Percentiles rank a stretch among this genome's conserved stretches.
Evolutionary conservation across 2,113 vertebrate species (phyloP).

Genomic region (Sturnira hondurensis): DNA sequence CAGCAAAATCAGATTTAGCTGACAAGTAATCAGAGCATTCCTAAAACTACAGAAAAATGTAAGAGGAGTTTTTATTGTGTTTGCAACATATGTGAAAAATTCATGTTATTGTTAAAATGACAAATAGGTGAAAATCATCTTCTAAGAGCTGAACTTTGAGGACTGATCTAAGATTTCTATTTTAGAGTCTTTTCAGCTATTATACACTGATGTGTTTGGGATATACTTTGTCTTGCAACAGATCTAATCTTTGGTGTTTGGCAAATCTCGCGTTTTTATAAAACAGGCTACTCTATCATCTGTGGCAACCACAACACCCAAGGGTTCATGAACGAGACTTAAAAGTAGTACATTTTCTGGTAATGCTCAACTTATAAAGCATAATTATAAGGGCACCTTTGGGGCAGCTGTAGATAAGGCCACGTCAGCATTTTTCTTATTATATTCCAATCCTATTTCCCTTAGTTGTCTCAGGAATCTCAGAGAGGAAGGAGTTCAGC

Average conservation of each 20-base stretch:
- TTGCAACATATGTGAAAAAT: slow-evolving; percentile 33
- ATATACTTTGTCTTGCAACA: slow-evolving; percentile 69
- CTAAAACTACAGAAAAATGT: slow-evolving; percentile 8
- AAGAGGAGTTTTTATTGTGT: slow-evolving; percentile 58
- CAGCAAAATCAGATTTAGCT: slow-evolving; percentile 62
- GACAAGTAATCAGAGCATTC: slow-evolving; percentile 48
- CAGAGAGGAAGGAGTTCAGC: slow-evolving; percentile 40
- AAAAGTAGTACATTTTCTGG: slow-evolving; percentile 73
- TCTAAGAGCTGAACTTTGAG: slow-evolving; percentile 10
- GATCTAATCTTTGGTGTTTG: slow-evolving; percentile 55
- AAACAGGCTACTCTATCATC: slow-evolving; percentile 59
- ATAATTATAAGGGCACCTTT: slow-evolving; percentile 74
- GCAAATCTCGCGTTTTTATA: slow-evolving; percentile 63
- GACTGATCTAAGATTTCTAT: slow-evolving; percentile 49
- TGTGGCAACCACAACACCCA: slow-evolving; percentile 65
- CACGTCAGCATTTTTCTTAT: slow-evolving; percentile 76
- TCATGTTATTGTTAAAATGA: slow-evolving; percentile 39
- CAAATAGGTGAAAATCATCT: background rate
- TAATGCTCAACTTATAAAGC: slow-evolving; percentile 71
- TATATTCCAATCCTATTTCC: slow-evolving; percentile 63
- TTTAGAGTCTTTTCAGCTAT: slow-evolving; percentile 44
- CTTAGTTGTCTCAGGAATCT: slow-evolving; percentile 60
- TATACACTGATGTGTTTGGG: slow-evolving; percentile 43
- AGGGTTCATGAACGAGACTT: slow-evolving; percentile 74
- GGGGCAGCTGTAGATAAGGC: slow-evolving; percentile 69